These are phyloP conservation scores for Marmota monax DNA, from an alignment of 2,113 vertebrate species.

Conservation along the genomic window DNA sequence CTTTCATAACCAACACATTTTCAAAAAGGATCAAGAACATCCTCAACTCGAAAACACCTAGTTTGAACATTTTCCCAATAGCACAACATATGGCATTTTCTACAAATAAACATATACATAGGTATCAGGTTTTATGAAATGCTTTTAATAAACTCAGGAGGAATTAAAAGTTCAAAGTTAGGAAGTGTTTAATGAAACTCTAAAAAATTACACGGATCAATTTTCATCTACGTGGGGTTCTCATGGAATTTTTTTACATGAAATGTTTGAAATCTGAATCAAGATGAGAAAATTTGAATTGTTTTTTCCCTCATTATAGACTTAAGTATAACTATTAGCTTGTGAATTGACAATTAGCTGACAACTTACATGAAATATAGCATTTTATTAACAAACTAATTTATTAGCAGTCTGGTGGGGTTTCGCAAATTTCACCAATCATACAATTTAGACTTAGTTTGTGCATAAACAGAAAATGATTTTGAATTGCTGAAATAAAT, in stretches of 20 bases:
- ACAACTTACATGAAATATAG: slow-evolving; percentile 40
- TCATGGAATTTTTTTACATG: neutral
- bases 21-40: neutral
- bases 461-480: slow-evolving; percentile 31
- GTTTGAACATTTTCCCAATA: slow-evolving; percentile 35
- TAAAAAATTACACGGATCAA: neutral
- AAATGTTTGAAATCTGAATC: slow-evolving; percentile 51
- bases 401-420: neutral
- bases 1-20: neutral
- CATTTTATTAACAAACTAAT: slow-evolving; percentile 59
- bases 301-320: neutral
- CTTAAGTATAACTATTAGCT: slow-evolving; percentile 12
- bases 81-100: slow-evolving; percentile 22
- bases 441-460: slow-evolving; percentile 57
- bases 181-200: neutral
- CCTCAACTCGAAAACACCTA: neutral
- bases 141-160: slow-evolving; percentile 26
- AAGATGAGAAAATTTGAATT: slow-evolving; percentile 37
- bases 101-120: neutral
- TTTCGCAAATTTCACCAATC: slow-evolving; percentile 45
- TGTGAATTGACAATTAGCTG: neutral
- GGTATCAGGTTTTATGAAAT: slow-evolving; percentile 18
- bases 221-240: slow-evolving; percentile 12
- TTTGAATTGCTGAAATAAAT: slow-evolving; percentile 42
- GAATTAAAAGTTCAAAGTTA: slow-evolving; percentile 31